phyloP scores from a whole-genome alignment of 2,888 invertebrate genomes.

The Nephrotoma guestfalica region DNA sequence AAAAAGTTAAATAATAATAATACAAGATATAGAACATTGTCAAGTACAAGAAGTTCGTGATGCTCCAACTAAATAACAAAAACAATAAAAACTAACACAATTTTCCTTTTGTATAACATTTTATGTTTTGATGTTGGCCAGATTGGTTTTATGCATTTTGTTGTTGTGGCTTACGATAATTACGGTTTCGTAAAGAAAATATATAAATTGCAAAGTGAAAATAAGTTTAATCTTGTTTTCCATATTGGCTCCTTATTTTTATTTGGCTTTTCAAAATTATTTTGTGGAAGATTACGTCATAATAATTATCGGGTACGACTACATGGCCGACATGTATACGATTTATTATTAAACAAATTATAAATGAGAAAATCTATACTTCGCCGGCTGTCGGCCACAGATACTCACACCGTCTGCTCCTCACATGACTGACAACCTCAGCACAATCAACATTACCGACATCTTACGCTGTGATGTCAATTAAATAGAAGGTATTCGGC shows the following conservation, averaged over 20 bases:
- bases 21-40: slow-evolving; percentile 12
- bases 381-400: no score
- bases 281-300: not conserved
- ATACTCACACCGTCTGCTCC: no score
- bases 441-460: no score
- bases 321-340: no score
- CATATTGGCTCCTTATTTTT: not conserved
- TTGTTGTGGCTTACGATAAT: not conserved
- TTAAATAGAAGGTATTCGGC: no score
- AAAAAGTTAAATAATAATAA: not conserved
- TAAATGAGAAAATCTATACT: no score
- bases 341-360: no score
- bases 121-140: slow-evolving; percentile 5
- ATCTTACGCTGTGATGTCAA: no score
- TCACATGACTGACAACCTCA: no score
- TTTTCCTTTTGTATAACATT: not conserved
- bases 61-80: not conserved
- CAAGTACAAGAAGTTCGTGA: slow-evolving; percentile 17
- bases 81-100: not conserved
- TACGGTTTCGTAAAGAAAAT: not conserved
- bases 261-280: not conserved
- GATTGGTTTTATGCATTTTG: slow-evolving; percentile 2
- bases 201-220: not conserved
- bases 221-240: not conserved
- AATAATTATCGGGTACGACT: no score